Evolutionary conservation across 37 sponge, comb jelly and placozoan genomes (phyloP).

Genomic region (Oscarella lobularis): DNA sequence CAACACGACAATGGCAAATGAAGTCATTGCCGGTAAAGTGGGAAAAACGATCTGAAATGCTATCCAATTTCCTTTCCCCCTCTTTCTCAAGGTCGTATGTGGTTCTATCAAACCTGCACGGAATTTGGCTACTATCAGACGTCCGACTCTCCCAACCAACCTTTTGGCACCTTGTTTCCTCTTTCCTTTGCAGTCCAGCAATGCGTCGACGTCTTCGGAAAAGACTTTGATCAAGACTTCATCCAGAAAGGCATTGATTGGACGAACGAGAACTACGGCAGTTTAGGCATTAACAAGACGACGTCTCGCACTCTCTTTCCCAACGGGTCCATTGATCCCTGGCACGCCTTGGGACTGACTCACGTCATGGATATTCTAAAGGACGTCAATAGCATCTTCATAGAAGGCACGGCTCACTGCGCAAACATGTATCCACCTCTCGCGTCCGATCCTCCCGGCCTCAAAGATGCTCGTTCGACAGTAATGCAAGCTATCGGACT

Average conservation of each 20-base stretch:
- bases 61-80: background rate
- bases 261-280: constrained; percentile 50
- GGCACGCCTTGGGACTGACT: constrained; percentile 68
- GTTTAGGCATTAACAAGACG: constrained; percentile 20
- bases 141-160: constrained; percentile 39
- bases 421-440: constrained; percentile 87
- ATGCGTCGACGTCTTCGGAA: constrained; percentile 40
- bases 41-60: background rate
- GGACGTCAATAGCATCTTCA: constrained; percentile 30
- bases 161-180: constrained; percentile 45
- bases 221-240: constrained; percentile 1
- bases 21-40: too few relatives aligned
- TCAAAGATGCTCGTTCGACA: too few relatives aligned
- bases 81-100: constrained; percentile 42
- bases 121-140: constrained; percentile 90
- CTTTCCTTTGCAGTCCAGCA: constrained; percentile 24
- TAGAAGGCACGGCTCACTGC: constrained; percentile 83
- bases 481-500: too few relatives aligned
- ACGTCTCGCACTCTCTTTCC: constrained; percentile 73
- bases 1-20: too few relatives aligned
- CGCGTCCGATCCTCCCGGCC: constrained; percentile 21
- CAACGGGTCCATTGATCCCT: constrained; percentile 85
- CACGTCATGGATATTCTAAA: background rate
- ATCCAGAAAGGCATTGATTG: constrained; percentile 11
- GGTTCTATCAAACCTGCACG: constrained; percentile 75